A percentile compares a stretch with the other conserved stretches of the same genome.
phyloP scores from a whole-genome alignment of 35 echinoderm and acorn worm species.

The Apostichopus japonicus region DNA sequence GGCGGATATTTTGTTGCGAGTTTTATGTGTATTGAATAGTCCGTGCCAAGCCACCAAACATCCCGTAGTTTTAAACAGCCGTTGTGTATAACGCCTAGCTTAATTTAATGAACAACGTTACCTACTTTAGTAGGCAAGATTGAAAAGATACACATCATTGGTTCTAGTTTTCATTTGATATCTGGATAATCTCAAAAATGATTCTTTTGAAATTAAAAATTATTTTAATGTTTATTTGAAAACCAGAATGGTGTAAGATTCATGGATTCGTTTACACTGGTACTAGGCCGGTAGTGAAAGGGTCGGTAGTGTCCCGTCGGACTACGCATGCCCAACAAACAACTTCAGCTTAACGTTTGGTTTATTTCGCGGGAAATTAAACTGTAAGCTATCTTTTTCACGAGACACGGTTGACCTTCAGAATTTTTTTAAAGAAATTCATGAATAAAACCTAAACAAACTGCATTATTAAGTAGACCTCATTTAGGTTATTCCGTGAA shows the following conservation, averaged over 20 bases:
- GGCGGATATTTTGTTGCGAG: not conserved
- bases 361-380: too few relatives aligned
- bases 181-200: not conserved
- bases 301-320: too few relatives aligned
- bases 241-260: not conserved
- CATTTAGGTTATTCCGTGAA: too few relatives aligned
- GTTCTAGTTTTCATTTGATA: not conserved
- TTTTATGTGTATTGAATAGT: not conserved
- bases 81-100: conserved; percentile 10
- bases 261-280: too few relatives aligned
- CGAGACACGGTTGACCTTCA: too few relatives aligned
- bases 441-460: too few relatives aligned
- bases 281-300: too few relatives aligned
- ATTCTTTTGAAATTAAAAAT: not conserved
- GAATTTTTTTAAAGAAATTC: too few relatives aligned
- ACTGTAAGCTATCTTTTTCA: too few relatives aligned
- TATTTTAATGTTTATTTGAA: not conserved
- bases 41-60: not conserved
- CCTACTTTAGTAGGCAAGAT: not conserved
- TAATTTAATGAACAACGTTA: not conserved
- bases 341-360: too few relatives aligned
- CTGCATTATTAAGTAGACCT: too few relatives aligned
- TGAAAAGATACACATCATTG: not conserved
- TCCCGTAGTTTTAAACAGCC: not conserved
- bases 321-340: too few relatives aligned